phyloP scores from a whole-genome alignment of 2,113 vertebrate species.

The Megalops atlanticus region DNA sequence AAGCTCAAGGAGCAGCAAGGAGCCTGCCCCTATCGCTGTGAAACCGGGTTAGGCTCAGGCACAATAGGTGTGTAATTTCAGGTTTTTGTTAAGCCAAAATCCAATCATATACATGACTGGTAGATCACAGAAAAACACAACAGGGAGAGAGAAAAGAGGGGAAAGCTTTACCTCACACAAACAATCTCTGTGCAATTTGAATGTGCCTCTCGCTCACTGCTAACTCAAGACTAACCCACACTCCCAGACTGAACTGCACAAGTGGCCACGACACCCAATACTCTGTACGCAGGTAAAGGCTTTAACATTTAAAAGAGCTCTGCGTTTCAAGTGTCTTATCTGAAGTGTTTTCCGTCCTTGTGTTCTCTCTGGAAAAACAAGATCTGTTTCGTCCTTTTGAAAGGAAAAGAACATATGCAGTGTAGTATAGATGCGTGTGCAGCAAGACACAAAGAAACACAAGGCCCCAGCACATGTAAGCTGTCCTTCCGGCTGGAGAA shows the following conservation, averaged over 20 bases:
- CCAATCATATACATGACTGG: constrained; percentile 99
- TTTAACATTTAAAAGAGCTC: neutral
- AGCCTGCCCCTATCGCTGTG: constrained; percentile 78
- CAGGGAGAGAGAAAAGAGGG: constrained; percentile 79
- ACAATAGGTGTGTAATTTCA: constrained; percentile 99
- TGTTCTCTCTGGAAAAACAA: neutral
- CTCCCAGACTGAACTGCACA: neutral
- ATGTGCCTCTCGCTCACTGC: constrained; percentile 40
- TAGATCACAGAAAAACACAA: constrained; percentile 91
- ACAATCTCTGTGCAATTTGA: constrained; percentile 50
- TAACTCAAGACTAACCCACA: constrained; percentile 46
- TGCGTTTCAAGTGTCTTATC: neutral
- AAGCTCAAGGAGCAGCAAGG: constrained; percentile 79
- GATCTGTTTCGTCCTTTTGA: neutral
- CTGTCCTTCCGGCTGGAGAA: neutral
- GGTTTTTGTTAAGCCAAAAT: constrained; percentile 98
- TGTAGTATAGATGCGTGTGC: neutral
- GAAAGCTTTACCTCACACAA: constrained; percentile 86
- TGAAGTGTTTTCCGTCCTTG: neutral
- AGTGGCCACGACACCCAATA: neutral
- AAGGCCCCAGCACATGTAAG: neutral
- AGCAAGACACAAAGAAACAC: neutral
- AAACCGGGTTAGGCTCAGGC: constrained; percentile 87
- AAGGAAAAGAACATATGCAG: neutral
- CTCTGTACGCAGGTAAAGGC: neutral